A percentile compares a stretch with the other conserved stretches of the same genome.
These are phyloP conservation scores for Aplocera efformata DNA, from an alignment of 2,888 invertebrate genomes.

Conservation along the genomic window DNA sequence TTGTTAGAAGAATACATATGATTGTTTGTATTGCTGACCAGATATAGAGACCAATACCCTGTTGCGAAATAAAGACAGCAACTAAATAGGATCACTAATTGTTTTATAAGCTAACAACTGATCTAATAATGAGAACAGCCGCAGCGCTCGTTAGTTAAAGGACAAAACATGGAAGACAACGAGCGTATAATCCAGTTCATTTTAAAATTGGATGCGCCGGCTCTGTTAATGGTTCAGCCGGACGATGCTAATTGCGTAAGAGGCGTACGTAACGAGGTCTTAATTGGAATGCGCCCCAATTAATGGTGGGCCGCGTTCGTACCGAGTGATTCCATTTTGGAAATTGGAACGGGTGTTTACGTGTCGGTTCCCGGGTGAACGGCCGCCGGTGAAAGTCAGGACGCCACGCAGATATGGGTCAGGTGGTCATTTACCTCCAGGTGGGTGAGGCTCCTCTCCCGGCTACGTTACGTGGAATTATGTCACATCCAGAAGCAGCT, in stretches of 20 bases:
- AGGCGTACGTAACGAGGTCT: slow-evolving; percentile 69
- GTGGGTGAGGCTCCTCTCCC: slow-evolving; percentile 48
- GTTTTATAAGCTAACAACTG: slow-evolving; percentile 3
- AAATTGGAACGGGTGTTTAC: slow-evolving; percentile 68
- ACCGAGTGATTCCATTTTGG: slow-evolving; percentile 60
- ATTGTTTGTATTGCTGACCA: no score
- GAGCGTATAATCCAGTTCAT: slow-evolving; percentile 27
- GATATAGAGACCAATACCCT: no score
- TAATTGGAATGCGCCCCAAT: slow-evolving; percentile 78
- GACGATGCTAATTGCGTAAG: slow-evolving; percentile 70
- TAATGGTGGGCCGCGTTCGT: slow-evolving; percentile 61
- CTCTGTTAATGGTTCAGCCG: slow-evolving; percentile 47
- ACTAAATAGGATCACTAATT: slow-evolving; percentile 1
- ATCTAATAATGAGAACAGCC: slow-evolving; percentile 4
- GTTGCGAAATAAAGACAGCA: neutral
- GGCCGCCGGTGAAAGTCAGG: slow-evolving; percentile 74
- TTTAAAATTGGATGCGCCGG: slow-evolving; percentile 42
- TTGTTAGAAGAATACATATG: no score
- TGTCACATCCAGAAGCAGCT: slow-evolving; percentile 39
- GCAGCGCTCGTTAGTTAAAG: slow-evolving; percentile 20
- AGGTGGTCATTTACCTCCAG: slow-evolving; percentile 77
- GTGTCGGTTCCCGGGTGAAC: slow-evolving; percentile 72
- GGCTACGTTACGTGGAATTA: slow-evolving; percentile 37
- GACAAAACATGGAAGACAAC: slow-evolving; percentile 26
- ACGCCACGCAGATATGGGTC: slow-evolving; percentile 69